Conservation (phyloP, 2,113 vertebrate genomes). For the Oreotrochilus melanogaster region DNA sequence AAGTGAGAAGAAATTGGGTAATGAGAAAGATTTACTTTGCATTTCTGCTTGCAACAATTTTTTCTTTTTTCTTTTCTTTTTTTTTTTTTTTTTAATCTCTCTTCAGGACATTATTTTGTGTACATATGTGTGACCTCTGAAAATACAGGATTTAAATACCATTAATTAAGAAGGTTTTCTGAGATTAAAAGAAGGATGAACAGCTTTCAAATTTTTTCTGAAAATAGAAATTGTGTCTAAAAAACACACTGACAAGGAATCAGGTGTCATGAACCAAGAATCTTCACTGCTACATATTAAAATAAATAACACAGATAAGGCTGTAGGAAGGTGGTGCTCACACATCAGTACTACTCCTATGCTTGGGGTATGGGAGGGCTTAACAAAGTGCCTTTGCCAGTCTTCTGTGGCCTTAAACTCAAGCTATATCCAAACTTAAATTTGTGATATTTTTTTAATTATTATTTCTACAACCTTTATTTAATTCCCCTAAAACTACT, state of each 20-base stretch:
- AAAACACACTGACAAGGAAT: neutral
- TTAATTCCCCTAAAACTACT: neutral
- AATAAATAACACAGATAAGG: neutral
- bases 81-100: neutral
- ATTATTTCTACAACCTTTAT: neutral
- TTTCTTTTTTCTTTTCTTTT: too few species aligned
- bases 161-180: neutral
- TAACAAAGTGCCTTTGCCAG: neutral
- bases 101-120: neutral
- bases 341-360: neutral
- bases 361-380: rapidly evolving
- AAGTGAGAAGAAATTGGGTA: neutral
- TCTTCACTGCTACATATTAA: neutral
- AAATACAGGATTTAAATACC: neutral
- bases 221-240: neutral
- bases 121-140: neutral
- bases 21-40: neutral
- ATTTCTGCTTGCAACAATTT: neutral
- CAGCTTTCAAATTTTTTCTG: neutral
- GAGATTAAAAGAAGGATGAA: neutral
- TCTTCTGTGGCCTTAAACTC: neutral
- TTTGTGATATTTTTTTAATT: neutral
- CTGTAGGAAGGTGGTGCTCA: neutral
- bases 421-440: neutral
- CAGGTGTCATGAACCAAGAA: neutral